These are phyloP conservation scores for Pluvianellus socialis DNA, from an alignment of 2,113 vertebrate genomes.

Conservation along the genomic window DNA sequence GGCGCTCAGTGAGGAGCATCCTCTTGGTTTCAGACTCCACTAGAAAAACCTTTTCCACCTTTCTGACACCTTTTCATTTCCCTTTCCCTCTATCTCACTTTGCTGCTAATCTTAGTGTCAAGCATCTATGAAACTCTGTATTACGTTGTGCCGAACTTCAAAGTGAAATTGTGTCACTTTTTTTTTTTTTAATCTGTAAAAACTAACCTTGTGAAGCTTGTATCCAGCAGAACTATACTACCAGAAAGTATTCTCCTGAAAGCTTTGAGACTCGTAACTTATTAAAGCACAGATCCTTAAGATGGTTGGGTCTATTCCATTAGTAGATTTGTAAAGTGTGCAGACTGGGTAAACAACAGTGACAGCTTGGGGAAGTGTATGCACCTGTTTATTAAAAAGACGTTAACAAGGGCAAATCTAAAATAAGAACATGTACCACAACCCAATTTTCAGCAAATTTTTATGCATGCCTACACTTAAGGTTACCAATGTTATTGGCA, in stretches of 20 bases:
- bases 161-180: constrained; percentile 50
- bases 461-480: constrained; percentile 73
- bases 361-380: constrained; percentile 77
- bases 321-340: constrained; percentile 69
- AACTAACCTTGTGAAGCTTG: constrained; percentile 10
- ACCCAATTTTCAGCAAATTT: constrained; percentile 75
- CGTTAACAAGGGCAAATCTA: constrained; percentile 76
- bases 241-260: constrained; percentile 69
- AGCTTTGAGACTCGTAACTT: constrained; percentile 63
- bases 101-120: not conserved
- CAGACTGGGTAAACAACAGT: constrained; percentile 75
- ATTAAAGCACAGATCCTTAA: constrained; percentile 65
- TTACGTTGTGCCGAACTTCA: constrained; percentile 38
- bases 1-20: not conserved
- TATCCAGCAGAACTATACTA: constrained; percentile 26
- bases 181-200: constrained; percentile 32
- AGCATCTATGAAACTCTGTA: not conserved
- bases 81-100: not conserved
- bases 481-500: constrained; percentile 73
- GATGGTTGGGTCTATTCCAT: constrained; percentile 70
- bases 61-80: not conserved
- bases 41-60: not conserved
- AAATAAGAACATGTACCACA: constrained; percentile 74
- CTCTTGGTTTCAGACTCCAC: not conserved
- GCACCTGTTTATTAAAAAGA: constrained; percentile 80